Conservation (phyloP, 2,113 vertebrate genomes). For the Emydura subglobosa region DNA sequence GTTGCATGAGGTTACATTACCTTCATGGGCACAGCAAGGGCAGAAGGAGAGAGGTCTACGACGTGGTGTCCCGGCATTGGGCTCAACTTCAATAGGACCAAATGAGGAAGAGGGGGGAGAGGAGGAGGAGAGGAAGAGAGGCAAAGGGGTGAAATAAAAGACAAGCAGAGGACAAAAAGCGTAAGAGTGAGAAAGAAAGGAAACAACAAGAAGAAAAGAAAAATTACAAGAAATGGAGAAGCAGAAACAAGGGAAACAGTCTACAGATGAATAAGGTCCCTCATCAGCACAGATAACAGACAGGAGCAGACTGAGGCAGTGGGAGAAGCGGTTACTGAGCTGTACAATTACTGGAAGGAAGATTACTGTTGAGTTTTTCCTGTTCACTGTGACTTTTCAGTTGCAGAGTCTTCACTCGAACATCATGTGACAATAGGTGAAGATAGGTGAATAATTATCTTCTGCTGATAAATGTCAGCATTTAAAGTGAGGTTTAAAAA, state of each 20-base stretch:
- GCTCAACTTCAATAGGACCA: slow-evolving; percentile 93
- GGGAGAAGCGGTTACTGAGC: slow-evolving; percentile 40
- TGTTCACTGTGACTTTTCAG: background rate
- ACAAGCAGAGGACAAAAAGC: slow-evolving; percentile 84
- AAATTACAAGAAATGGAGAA: slow-evolving; percentile 80
- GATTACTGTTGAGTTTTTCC: slow-evolving; percentile 24
- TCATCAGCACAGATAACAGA: slow-evolving; percentile 68
- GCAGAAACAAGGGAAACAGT: slow-evolving; percentile 81
- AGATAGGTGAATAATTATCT: background rate
- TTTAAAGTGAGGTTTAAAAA: slow-evolving; percentile 30
- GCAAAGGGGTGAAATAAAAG: slow-evolving; percentile 79
- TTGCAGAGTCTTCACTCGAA: background rate
- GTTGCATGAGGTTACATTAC: slow-evolving; percentile 88
- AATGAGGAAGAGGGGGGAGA: slow-evolving; percentile 76
- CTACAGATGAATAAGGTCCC: slow-evolving; percentile 78
- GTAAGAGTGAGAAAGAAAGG: slow-evolving; percentile 78
- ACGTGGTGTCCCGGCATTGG: slow-evolving; percentile 95
- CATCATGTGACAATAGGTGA: background rate
- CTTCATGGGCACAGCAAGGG: slow-evolving; percentile 98
- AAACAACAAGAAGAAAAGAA: slow-evolving; percentile 78
- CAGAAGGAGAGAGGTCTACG: slow-evolving; percentile 99
- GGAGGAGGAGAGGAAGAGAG: slow-evolving; percentile 74
- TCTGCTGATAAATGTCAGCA: background rate
- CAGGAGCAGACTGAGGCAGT: slow-evolving; percentile 58
- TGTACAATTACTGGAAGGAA: slow-evolving; percentile 46